These are phyloP conservation scores for Eciton burchellii DNA, from an alignment of 1,140 invertebrate species.

Conservation along the genomic window DNA sequence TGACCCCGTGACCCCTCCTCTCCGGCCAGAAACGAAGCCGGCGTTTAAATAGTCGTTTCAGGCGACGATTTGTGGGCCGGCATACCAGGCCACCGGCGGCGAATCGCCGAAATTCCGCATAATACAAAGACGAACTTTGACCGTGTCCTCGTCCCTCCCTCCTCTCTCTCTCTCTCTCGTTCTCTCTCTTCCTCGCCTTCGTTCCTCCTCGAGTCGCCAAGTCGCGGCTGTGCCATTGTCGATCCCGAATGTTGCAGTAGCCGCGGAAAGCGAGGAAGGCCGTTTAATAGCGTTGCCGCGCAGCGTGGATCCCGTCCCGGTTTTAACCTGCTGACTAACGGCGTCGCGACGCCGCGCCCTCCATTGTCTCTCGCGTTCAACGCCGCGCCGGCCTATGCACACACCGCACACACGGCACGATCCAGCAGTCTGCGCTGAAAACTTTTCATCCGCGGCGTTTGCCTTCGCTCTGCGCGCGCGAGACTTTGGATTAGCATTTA, in stretches of 20 bases:
- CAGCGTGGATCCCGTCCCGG: conserved; percentile 65
- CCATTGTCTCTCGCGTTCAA: conserved; percentile 42
- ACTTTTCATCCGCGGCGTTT: conserved; percentile 19
- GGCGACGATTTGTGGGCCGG: conserved; percentile 62
- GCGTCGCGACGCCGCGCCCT: conserved; percentile 22
- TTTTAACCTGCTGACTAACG: conserved; percentile 66
- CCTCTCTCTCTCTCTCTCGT: neutral
- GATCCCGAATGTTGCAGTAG: conserved; percentile 39
- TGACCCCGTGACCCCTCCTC: conserved; percentile 52
- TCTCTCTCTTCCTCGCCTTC: neutral
- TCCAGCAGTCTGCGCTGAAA: conserved; percentile 38
- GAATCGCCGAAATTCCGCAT: conserved; percentile 56
- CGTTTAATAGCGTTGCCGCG: conserved; percentile 68
- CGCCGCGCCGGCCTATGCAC: neutral
- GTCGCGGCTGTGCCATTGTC: conserved; percentile 27
- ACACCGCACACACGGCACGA: conserved; percentile 1
- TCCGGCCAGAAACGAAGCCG: conserved; percentile 52
- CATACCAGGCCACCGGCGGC: conserved; percentile 56
- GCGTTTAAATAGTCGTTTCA: conserved; percentile 65
- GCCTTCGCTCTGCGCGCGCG: neutral
- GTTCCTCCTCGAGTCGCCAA: conserved; percentile 10
- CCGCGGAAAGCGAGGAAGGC: conserved; percentile 22
- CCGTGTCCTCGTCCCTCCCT: too few relatives aligned
- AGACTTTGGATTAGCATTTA: conserved; percentile 51
- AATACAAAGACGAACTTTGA: conserved; percentile 38